A percentile compares a stretch with the other conserved stretches of the same genome.
Conservation (phyloP, 2,888 invertebrate genomes). For the Isotomurus palustris region DNA sequence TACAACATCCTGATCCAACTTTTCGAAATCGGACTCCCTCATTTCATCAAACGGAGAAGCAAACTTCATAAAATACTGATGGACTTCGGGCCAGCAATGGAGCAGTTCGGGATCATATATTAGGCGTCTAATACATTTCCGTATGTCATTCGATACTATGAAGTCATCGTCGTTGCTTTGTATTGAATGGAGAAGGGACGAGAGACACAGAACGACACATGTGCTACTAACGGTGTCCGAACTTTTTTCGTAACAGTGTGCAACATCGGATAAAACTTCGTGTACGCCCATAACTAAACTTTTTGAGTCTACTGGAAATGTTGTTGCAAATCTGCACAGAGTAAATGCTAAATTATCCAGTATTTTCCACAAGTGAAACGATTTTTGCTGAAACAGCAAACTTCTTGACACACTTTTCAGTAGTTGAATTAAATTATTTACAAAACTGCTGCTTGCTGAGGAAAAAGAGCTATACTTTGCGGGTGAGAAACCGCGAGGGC, state of each 20-base stretch:
- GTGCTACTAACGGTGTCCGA: slow-evolving; percentile 9
- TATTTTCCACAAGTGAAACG: slow-evolving; percentile 32
- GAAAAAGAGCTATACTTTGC: slow-evolving; percentile 1
- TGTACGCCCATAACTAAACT: slow-evolving; percentile 32
- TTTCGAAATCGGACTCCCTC: slow-evolving; percentile 9
- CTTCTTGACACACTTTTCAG: slow-evolving; percentile 36
- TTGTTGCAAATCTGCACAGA: slow-evolving; percentile 28
- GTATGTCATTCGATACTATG: slow-evolving; percentile 32
- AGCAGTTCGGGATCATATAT: slow-evolving; percentile 19
- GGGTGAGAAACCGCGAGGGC: too few species aligned
- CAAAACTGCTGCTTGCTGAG: slow-evolving; percentile 25
- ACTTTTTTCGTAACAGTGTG: slow-evolving; percentile 29
- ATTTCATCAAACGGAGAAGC: slow-evolving; percentile 22
- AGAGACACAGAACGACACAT: slow-evolving; percentile 13
- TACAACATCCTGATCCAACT: slow-evolving; percentile 11
- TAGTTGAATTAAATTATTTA: slow-evolving; percentile 30
- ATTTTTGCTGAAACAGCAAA: slow-evolving; percentile 29
- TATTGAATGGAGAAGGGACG: slow-evolving; percentile 19
- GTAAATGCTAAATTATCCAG: slow-evolving; percentile 32
- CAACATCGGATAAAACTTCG: slow-evolving; percentile 32
- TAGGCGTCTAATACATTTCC: slow-evolving; percentile 26
- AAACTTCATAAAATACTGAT: slow-evolving; percentile 24
- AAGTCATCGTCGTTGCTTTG: slow-evolving; percentile 20
- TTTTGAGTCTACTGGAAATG: slow-evolving; percentile 38
- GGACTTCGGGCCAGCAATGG: slow-evolving; percentile 26